Conservation (phyloP, 2,797 vertebrate species). For the Enteromius fasciolatus region DNA sequence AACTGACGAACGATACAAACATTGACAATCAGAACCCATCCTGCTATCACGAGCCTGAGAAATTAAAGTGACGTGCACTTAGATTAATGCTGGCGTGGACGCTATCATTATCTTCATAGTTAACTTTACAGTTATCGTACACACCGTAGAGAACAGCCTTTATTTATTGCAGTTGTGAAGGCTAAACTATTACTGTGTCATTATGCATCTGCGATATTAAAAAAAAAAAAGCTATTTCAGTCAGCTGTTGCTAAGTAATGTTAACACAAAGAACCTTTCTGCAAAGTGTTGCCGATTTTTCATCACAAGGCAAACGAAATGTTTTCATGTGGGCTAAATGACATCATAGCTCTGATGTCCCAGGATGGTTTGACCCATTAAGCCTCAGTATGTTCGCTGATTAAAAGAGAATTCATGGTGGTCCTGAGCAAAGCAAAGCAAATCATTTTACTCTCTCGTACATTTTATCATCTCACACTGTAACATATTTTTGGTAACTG, state of each 20-base stretch:
- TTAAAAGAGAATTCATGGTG: slow-evolving; percentile 39
- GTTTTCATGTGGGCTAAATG: slow-evolving; percentile 23
- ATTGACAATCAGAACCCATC: too few species aligned
- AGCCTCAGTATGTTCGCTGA: slow-evolving; percentile 24
- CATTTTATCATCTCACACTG: background rate
- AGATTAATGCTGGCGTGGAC: too few species aligned
- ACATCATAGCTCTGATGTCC: slow-evolving; percentile 14
- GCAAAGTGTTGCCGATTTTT: background rate
- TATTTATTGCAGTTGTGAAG: background rate
- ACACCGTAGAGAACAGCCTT: too few species aligned
- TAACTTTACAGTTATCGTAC: too few species aligned
- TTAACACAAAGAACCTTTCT: background rate
- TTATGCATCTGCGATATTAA: background rate
- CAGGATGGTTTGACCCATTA: slow-evolving; percentile 26
- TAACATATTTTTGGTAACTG: background rate
- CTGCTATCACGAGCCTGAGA: too few species aligned
- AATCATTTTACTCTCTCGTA: background rate
- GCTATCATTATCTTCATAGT: too few species aligned
- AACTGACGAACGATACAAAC: too few species aligned
- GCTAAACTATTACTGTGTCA: background rate
- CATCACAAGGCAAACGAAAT: background rate
- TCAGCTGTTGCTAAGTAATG: background rate
- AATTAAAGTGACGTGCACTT: too few species aligned
- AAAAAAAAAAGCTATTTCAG: background rate
- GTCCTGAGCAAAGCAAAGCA: slow-evolving; percentile 8